Evolutionary conservation across 2,888 invertebrate species (phyloP).

Genomic region (Merodon equestris): DNA sequence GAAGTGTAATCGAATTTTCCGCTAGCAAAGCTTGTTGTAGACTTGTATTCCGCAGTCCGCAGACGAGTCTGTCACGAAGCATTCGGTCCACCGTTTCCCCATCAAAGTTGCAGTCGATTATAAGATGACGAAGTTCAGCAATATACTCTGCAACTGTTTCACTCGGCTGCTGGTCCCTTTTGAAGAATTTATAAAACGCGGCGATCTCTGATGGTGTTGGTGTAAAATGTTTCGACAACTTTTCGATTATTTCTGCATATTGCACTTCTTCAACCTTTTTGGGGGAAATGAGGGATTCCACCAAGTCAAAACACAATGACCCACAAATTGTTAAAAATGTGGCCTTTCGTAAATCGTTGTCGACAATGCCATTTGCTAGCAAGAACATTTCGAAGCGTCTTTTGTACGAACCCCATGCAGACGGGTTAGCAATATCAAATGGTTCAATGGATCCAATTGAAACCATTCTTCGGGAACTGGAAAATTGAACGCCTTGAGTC

Average conservation of each 20-base stretch:
- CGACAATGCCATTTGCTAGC: conserved; percentile 11
- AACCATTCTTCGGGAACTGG: too few species aligned
- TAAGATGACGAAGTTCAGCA: background rate
- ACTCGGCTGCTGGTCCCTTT: conserved; percentile 2
- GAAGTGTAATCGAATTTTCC: background rate
- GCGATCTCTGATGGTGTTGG: conserved; percentile 16
- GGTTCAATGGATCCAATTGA: conserved; percentile 1
- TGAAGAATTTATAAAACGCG: conserved; percentile 12
- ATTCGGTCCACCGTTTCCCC: background rate
- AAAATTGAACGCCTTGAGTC: too few species aligned
- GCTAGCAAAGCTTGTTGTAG: background rate
- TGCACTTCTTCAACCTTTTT: background rate
- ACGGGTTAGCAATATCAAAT: background rate
- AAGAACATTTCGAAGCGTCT: conserved; percentile 26
- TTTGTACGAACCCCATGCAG: conserved; percentile 13
- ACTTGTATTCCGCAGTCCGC: background rate
- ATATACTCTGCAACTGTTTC: background rate
- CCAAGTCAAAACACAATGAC: conserved; percentile 14
- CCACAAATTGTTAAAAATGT: conserved; percentile 23
- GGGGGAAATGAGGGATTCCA: conserved; percentile 13
- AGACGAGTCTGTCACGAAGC: background rate
- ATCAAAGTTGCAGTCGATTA: background rate
- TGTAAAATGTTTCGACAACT: conserved; percentile 1
- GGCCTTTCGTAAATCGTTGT: conserved; percentile 3
- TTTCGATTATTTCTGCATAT: background rate